Evolutionary conservation across 2,113 vertebrate genomes (phyloP).

Genomic region (Peromyscus californicus): DNA sequence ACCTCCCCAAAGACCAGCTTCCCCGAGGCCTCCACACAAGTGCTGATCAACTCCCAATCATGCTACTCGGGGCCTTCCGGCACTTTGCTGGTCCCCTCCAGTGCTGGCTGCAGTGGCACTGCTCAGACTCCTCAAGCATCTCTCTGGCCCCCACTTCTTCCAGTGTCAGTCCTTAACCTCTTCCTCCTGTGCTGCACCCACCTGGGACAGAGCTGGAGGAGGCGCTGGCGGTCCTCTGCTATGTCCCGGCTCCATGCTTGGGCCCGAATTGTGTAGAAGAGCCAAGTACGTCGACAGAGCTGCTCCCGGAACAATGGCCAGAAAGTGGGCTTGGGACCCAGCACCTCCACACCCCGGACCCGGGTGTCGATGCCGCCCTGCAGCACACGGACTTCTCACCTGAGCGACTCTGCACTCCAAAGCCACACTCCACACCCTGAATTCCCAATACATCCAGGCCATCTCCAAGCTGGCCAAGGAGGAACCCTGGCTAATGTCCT

Average conservation of each 20-base stretch:
- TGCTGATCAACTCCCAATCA: not conserved
- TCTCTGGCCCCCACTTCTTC: not conserved
- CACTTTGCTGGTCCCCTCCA: not conserved
- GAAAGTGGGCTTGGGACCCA: conserved; percentile 97
- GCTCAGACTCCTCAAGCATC: not conserved
- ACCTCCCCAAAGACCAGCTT: not conserved
- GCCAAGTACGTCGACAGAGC: conserved; percentile 94
- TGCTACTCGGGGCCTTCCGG: fast-evolving
- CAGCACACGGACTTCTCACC: not conserved
- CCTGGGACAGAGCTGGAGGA: conserved; percentile 96
- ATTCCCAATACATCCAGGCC: not conserved
- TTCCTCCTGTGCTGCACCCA: conserved; percentile 63
- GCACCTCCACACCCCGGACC: conserved; percentile 96
- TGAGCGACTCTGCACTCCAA: not conserved
- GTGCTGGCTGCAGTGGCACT: not conserved
- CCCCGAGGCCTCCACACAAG: not conserved
- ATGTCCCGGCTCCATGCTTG: conserved; percentile 96
- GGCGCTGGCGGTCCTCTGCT: conserved; percentile 87
- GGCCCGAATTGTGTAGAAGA: conserved; percentile 95
- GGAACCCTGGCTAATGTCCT: not conserved
- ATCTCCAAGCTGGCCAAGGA: not conserved
- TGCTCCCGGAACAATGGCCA: conserved; percentile 98
- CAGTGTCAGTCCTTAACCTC: not conserved
- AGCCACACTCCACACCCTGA: not conserved
- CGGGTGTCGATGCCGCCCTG: conserved; percentile 97